phyloP scores from a whole-genome alignment of 2,797 vertebrate genomes.

The Anguilla anguilla region DNA sequence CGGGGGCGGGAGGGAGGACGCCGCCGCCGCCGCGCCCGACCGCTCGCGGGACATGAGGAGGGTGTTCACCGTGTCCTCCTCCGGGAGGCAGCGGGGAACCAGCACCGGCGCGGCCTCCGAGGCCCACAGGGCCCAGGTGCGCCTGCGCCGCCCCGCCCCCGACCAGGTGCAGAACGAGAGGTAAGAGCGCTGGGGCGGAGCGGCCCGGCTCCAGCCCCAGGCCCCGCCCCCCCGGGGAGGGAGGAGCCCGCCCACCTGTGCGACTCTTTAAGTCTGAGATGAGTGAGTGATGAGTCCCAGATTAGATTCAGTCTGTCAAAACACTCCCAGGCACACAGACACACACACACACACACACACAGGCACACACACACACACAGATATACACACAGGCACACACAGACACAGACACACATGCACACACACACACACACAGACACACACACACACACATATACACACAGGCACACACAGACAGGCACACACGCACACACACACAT shows the following conservation, averaged over 20 bases:
- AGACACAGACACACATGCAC: neutral
- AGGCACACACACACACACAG: neutral
- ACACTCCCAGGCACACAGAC: constrained; percentile 9
- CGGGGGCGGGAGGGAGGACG: constrained; percentile 23
- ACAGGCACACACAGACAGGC: neutral
- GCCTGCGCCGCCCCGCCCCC: constrained; percentile 47
- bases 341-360: constrained; percentile 9
- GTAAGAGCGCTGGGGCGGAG: constrained; percentile 63
- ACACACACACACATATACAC: constrained; percentile 19
- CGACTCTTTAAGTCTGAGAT: constrained; percentile 31
- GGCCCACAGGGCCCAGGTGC: constrained; percentile 53
- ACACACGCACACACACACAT: neutral
- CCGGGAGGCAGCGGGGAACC: constrained; percentile 50
- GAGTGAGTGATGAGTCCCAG: constrained; percentile 29
- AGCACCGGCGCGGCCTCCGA: constrained; percentile 57
- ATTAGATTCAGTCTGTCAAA: constrained; percentile 27
- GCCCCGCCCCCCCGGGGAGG: constrained; percentile 22
- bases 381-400: neutral
- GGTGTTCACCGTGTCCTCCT: constrained; percentile 52
- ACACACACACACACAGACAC: constrained; percentile 10
- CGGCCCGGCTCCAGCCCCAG: constrained; percentile 17
- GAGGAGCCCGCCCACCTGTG: constrained; percentile 36
- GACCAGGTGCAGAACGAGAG: constrained; percentile 63
- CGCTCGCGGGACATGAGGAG: constrained; percentile 54
- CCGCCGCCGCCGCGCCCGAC: neutral